Evolutionary conservation across 2,888 invertebrate species (phyloP).

Genomic region (Ichneumoninae sp.): DNA sequence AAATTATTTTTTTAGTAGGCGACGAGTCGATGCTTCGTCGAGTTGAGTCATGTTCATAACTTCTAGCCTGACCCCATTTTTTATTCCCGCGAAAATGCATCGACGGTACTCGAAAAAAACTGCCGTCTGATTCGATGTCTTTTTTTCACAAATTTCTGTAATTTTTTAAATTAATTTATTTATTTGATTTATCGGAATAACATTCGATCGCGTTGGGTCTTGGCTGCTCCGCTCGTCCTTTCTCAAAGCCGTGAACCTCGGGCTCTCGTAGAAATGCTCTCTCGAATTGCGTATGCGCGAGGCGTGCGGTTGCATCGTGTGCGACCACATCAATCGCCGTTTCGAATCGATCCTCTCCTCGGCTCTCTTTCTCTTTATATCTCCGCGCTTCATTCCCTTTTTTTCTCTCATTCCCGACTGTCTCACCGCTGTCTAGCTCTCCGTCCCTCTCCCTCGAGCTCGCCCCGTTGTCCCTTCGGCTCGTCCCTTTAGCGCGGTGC

Average conservation of each 20-base stretch:
- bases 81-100: neutral
- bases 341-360: conserved; percentile 72
- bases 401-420: conserved; percentile 60
- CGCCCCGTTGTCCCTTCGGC: conserved; percentile 41
- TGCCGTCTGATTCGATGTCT: neutral
- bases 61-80: no score
- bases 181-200: neutral
- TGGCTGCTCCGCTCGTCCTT: conserved; percentile 3
- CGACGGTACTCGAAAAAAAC: neutral
- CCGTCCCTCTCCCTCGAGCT: conserved; percentile 15
- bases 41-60: no score
- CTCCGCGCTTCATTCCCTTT: conserved; percentile 61
- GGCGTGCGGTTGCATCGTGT: conserved; percentile 82
- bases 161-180: neutral
- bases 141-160: neutral
- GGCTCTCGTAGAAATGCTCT: conserved; percentile 24
- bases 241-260: conserved; percentile 16
- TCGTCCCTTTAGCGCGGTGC: conserved; percentile 77
- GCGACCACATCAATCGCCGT: conserved; percentile 83
- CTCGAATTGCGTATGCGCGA: conserved; percentile 79
- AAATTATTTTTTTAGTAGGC: no score
- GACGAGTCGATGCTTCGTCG: no score
- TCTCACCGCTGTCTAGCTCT: conserved; percentile 58
- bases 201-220: conserved; percentile 15
- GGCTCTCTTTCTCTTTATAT: conserved; percentile 61